phyloP scores from a whole-genome alignment of 2,113 vertebrate species.

The Patagioenas fasciata region DNA sequence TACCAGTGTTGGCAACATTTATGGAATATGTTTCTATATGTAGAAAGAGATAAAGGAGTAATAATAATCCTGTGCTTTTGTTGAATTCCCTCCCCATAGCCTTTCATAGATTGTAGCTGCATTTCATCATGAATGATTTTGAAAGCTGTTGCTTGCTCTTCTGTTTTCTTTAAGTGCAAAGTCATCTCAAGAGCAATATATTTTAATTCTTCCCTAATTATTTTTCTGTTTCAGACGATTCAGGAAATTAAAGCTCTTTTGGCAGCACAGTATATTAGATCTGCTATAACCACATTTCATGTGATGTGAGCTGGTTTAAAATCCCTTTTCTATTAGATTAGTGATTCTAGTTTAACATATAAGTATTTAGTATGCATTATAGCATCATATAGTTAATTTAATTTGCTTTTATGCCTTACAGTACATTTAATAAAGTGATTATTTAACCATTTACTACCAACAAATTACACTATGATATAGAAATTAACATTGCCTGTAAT shows the following conservation, averaged over 20 bases:
- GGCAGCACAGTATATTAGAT: constrained; percentile 56
- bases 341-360: constrained; percentile 42
- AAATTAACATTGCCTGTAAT: constrained; percentile 2
- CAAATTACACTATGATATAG: neutral
- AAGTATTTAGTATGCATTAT: constrained; percentile 52
- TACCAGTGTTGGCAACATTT: neutral
- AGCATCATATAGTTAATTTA: constrained; percentile 48
- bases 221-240: constrained; percentile 52
- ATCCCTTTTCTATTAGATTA: constrained; percentile 57
- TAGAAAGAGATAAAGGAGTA: neutral
- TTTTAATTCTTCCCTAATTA: constrained; percentile 62
- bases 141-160: neutral
- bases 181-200: constrained; percentile 61
- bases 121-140: neutral
- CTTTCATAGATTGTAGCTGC: neutral
- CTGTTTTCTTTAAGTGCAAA: constrained; percentile 42
- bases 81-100: neutral
- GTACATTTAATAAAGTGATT: constrained; percentile 58
- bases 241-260: constrained; percentile 61
- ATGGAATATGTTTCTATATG: neutral
- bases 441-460: constrained; percentile 49
- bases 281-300: constrained; percentile 58
- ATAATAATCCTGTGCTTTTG: neutral
- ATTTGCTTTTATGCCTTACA: constrained; percentile 39
- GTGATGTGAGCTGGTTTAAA: constrained; percentile 42